phyloP scores from a whole-genome alignment of 2,888 invertebrate genomes.

The Teleogryllus oceanicus region DNA sequence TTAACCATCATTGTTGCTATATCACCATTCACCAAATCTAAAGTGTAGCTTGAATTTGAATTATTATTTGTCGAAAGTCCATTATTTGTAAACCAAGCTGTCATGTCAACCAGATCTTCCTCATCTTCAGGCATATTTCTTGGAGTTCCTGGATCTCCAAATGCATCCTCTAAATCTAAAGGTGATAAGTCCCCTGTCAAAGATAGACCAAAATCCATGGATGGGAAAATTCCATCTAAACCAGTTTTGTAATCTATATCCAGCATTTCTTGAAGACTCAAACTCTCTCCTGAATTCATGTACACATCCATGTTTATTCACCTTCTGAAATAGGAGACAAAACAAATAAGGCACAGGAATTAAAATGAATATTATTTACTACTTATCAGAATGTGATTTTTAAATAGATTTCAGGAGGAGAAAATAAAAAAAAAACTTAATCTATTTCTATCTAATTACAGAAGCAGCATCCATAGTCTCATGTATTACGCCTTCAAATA shows the following conservation, averaged over 20 bases:
- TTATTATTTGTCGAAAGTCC: slow-evolving; percentile 51
- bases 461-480: no score
- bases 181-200: slow-evolving; percentile 54
- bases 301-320: slow-evolving; percentile 28
- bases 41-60: slow-evolving; percentile 63
- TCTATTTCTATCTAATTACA: no score
- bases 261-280: slow-evolving; percentile 81
- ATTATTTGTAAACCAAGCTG: slow-evolving; percentile 38
- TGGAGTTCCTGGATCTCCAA: slow-evolving; percentile 41
- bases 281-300: slow-evolving; percentile 31
- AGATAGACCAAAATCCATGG: slow-evolving; percentile 54
- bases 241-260: slow-evolving; percentile 86
- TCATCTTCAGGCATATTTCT: background rate
- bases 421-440: no score
- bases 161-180: slow-evolving; percentile 63
- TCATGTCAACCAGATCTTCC: slow-evolving; percentile 30
- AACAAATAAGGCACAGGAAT: no score
- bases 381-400: no score
- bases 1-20: slow-evolving; percentile 80
- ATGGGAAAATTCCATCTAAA: slow-evolving; percentile 68
- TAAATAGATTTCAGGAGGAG: no score
- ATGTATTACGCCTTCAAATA: no score
- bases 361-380: no score
- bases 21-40: slow-evolving; percentile 64
- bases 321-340: no score